phyloP scores from a whole-genome alignment of 2,113 vertebrate species.

The Xiphorhynchus elegans region DNA sequence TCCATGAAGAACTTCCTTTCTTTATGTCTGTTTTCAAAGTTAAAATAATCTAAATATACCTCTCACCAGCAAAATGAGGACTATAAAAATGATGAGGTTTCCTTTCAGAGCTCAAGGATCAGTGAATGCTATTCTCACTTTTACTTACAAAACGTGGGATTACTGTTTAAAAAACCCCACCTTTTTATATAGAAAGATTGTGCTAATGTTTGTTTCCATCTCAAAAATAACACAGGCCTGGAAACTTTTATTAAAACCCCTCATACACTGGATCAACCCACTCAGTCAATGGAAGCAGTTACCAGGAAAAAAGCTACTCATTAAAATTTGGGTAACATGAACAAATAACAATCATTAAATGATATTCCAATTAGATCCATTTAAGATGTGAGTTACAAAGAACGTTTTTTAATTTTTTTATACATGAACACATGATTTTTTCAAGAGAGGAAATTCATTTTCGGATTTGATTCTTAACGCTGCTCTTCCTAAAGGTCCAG shows the following conservation, averaged over 20 bases:
- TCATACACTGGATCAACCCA: background rate
- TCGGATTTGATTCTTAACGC: background rate
- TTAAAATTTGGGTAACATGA: background rate
- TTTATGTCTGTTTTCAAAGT: background rate
- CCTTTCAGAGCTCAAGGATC: background rate
- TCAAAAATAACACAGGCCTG: background rate
- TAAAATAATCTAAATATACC: slow-evolving; percentile 32
- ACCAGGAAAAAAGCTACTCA: background rate
- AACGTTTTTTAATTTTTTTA: background rate
- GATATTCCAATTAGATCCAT: background rate
- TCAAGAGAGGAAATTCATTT: background rate
- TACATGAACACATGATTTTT: background rate
- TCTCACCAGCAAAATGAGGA: slow-evolving; percentile 10
- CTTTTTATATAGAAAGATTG: background rate
- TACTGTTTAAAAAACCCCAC: background rate
- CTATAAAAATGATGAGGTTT: background rate
- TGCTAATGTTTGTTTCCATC: background rate
- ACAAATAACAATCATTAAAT: background rate
- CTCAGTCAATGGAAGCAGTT: background rate
- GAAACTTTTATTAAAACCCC: background rate
- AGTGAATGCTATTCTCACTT: background rate
- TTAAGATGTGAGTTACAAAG: background rate
- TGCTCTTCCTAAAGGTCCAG: background rate
- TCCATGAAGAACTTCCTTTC: background rate
- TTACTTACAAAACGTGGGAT: slow-evolving; percentile 42